Evolutionary conservation across 2,797 vertebrate species (phyloP), one percentile per base, ranked within the genome.

Genomic region (Pseudochirops corinnae): DNA sequence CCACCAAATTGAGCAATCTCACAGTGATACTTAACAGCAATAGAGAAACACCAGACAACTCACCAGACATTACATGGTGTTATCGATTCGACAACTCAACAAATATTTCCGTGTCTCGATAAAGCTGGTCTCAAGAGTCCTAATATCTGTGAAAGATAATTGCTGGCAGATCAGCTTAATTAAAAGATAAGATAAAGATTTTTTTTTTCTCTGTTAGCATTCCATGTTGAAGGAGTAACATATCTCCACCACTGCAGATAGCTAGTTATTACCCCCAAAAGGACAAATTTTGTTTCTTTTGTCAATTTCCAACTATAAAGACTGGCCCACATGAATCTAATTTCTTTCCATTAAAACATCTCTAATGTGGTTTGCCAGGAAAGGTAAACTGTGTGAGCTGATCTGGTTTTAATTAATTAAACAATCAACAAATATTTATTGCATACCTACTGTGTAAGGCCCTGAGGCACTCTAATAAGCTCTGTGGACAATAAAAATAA

Each of bases 361-460:
- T 55, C 4, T 56, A 93, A 29, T 55, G 5, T 56, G 90, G 90
- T 46, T 60, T 94, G 92, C 50, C 56, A 28, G 46, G 53, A 94
- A 94, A 93, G 57, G 7, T 93, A 90, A 95, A 96, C 50, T 91
- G 11, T 14, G 7, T 29, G 53, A n/a, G 92, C 57, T 50, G 92
- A 94, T 67, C 39, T 55, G 95, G 33, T 96, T 82, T 55, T 60
- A 96, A 93, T 67, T 94, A 94, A 96, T 94, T 92, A 94, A 94
- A 87, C 57, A 56, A 95, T 93, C 58, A 67, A 93, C 90, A 97
- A 97, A 92, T 82, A 93, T 55, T 94, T 92, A 93, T 52, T 92
- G n/a, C 46, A 21, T 67, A 55, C 46, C 90, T 93, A 55, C 94
- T 94, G 93, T 93, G 29, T 90, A 87, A 87, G 39, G 46, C 58